Conservation (phyloP, 1,140 invertebrate genomes). For the Dermatophagoides farinae region DNA sequence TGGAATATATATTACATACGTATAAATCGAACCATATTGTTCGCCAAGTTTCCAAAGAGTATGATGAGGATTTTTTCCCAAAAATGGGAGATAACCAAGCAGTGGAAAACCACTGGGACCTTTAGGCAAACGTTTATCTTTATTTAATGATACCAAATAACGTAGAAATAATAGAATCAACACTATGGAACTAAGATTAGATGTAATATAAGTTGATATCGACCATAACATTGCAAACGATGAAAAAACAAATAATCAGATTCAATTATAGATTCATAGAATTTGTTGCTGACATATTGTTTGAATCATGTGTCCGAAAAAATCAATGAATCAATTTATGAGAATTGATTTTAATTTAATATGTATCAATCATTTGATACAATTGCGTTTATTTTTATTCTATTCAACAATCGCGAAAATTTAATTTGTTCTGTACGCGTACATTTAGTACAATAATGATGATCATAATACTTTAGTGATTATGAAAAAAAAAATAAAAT, state of each 20-base stretch:
- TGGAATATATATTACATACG: slow-evolving; percentile 1
- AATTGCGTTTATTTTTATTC: too few species aligned
- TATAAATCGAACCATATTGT: slow-evolving; percentile 15
- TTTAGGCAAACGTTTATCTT: slow-evolving; percentile 10
- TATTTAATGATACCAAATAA: neutral
- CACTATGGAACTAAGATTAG: neutral
- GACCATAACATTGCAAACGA: neutral
- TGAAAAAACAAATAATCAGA: neutral
- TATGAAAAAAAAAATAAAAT: too few species aligned
- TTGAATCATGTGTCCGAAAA: too few species aligned
- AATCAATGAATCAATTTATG: too few species aligned
- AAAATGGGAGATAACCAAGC: slow-evolving; percentile 17
- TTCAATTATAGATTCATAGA: neutral
- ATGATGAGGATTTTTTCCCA: slow-evolving; percentile 10
- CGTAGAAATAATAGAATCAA: slow-evolving; percentile 1
- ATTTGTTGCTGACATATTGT: too few species aligned
- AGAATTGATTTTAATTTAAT: too few species aligned
- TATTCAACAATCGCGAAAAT: too few species aligned
- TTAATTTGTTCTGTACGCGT: too few species aligned
- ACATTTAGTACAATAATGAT: too few species aligned
- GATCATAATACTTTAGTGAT: too few species aligned
- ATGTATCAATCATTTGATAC: too few species aligned
- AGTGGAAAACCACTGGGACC: slow-evolving; percentile 18
- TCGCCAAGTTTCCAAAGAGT: slow-evolving; percentile 6
- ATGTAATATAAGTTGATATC: neutral